Evolutionary conservation across 2,113 vertebrate genomes (phyloP).

Genomic region (Otus sunia): DNA sequence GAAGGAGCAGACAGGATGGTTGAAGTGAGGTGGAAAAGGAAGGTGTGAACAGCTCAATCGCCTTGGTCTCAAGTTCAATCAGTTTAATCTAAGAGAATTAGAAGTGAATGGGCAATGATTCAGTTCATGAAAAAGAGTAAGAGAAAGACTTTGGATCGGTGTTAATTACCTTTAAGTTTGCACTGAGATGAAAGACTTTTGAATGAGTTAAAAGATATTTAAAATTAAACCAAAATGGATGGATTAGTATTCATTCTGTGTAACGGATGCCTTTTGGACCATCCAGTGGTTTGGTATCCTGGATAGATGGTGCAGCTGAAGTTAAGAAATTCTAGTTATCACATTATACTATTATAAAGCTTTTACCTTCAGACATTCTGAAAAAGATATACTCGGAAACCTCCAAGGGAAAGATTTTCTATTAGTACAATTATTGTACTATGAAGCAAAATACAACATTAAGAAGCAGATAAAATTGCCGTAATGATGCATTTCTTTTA

Average conservation of each 20-base stretch:
- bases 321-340: background rate
- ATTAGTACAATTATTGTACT: background rate
- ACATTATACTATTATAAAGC: background rate
- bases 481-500: background rate
- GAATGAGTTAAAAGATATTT: background rate
- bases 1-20: background rate
- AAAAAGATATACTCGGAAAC: background rate
- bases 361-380: background rate
- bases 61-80: background rate
- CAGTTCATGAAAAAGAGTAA: background rate
- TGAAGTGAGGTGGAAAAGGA: background rate
- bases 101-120: background rate
- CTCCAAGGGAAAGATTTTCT: background rate
- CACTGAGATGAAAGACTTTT: background rate
- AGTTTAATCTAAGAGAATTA: background rate
- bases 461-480: background rate
- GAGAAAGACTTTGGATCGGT: background rate
- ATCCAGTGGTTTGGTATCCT: background rate
- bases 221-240: background rate
- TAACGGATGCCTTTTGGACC: background rate
- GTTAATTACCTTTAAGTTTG: background rate
- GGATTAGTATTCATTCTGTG: background rate
- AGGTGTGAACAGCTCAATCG: background rate
- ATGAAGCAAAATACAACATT: background rate
- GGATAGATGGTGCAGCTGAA: background rate